A percentile compares a stretch with the other conserved stretches of the same genome.
These are phyloP conservation scores for Okamejei kenojei DNA, from an alignment of 2,797 vertebrate species.

Conservation along the genomic window DNA sequence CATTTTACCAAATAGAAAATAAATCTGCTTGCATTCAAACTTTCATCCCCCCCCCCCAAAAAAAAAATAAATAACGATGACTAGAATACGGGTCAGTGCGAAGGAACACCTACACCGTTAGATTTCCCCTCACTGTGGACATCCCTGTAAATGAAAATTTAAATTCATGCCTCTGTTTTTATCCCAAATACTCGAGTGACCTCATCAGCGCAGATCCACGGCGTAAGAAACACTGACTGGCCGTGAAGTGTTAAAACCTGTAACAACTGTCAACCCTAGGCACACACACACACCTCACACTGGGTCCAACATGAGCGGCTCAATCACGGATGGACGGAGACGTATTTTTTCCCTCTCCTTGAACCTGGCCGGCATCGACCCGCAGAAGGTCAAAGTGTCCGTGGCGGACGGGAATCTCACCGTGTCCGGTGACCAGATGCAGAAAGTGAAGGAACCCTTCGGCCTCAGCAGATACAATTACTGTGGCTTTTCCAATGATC, in stretches of 20 bases:
- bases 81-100: no score
- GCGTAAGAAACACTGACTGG: neutral
- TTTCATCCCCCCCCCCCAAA: neutral
- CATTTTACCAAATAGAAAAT: neutral
- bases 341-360: neutral
- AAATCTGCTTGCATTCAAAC: neutral
- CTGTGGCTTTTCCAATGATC: constrained; percentile 13
- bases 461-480: constrained; percentile 29
- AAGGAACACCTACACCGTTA: no score
- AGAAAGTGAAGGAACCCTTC: constrained; percentile 11
- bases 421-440: constrained; percentile 10
- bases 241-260: no score
- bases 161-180: neutral
- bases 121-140: no score
- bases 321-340: no score
- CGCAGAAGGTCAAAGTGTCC: neutral
- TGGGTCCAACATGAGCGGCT: neutral
- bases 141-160: neutral
- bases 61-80: no score
- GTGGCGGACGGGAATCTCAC: neutral
- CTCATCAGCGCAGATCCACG: neutral
- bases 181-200: neutral
- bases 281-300: neutral
- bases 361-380: neutral
- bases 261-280: no score